Evolutionary conservation across 2,113 vertebrate genomes (phyloP).

Genomic region (Neolamprologus hecqui): DNA sequence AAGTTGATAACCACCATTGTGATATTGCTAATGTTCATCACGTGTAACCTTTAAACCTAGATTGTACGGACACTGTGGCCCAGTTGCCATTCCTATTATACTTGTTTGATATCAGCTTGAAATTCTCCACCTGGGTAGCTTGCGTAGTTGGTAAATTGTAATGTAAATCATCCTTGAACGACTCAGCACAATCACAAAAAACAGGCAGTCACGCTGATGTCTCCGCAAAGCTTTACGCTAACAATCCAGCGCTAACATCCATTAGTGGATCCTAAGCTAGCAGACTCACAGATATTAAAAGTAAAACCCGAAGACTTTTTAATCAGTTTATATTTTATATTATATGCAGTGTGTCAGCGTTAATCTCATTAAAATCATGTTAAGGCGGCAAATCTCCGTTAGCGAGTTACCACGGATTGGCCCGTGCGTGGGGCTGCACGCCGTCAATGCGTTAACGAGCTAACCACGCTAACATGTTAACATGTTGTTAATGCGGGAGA

Average conservation of each 20-base stretch:
- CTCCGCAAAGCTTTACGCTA: neutral
- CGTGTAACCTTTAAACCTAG: neutral
- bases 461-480: neutral
- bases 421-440: neutral
- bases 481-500: neutral
- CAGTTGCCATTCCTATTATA: neutral
- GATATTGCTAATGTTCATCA: neutral
- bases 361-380: accelerated
- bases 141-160: neutral
- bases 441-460: neutral
- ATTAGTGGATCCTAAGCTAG: neutral
- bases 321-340: neutral
- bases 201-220: neutral
- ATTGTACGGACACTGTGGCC: neutral
- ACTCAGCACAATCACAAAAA: neutral
- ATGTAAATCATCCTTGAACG: neutral
- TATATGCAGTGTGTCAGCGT: neutral
- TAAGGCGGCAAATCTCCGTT: neutral
- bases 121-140: neutral
- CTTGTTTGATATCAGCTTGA: neutral
- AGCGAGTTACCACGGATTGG: accelerated
- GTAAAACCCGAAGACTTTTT: neutral
- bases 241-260: neutral
- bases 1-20: neutral
- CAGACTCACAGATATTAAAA: neutral